Evolutionary conservation across 2,888 invertebrate genomes (phyloP).

Genomic region (Pocota personata): DNA sequence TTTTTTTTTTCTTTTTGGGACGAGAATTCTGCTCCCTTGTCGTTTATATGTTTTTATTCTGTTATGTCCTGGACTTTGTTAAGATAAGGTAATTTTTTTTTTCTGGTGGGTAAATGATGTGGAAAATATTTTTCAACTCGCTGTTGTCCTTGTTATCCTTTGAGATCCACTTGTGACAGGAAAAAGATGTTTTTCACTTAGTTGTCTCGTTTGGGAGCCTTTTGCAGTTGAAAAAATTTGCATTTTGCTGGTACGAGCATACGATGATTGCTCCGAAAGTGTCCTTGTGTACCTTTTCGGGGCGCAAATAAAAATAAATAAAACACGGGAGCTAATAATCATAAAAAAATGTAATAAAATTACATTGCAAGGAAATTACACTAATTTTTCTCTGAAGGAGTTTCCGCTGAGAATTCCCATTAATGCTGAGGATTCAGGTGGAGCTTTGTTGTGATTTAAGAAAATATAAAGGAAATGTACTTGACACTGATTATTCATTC

Average conservation of each 20-base stretch:
- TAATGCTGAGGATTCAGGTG: background rate
- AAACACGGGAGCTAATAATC: constrained; percentile 16
- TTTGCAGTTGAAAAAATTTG: constrained; percentile 16
- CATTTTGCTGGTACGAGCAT: background rate
- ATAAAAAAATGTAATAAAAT: constrained; percentile 47
- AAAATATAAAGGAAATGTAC: background rate
- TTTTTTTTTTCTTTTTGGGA: constrained; percentile 1
- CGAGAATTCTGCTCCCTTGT: background rate
- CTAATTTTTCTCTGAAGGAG: constrained; percentile 49
- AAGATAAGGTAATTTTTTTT: constrained; percentile 48
- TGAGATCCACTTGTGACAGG: constrained; percentile 11
- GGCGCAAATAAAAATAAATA: constrained; percentile 35
- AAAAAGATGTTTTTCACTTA: constrained; percentile 33
- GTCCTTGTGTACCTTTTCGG: background rate
- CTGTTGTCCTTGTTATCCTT: constrained; percentile 42
- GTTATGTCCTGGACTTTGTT: constrained; percentile 66
- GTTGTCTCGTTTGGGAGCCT: background rate
- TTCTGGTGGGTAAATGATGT: constrained; percentile 47
- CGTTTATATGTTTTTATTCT: constrained; percentile 4
- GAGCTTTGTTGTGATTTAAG: constrained; percentile 13
- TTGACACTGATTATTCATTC: background rate
- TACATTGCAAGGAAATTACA: constrained; percentile 40
- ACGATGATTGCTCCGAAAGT: background rate
- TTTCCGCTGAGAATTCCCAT: background rate
- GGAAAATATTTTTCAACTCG: constrained; percentile 65